A percentile compares a stretch with the other conserved stretches of the same genome.
Evolutionary conservation across 2,888 invertebrate species (phyloP).

Genomic region (Mayetiola destructor): DNA sequence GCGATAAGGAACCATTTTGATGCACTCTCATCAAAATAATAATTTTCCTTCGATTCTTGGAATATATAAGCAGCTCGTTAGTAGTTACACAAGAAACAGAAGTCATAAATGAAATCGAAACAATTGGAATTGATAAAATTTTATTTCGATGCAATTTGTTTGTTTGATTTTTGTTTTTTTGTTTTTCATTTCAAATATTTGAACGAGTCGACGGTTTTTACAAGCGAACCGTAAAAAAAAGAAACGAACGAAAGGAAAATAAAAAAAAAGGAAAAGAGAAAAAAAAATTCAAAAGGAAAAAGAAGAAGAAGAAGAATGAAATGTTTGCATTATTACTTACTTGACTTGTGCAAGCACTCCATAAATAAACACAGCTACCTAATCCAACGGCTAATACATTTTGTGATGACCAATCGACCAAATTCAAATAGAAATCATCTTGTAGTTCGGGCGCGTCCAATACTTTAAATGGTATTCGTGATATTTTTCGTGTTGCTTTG

Average conservation of each 20-base stretch:
- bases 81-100: too few relatives aligned
- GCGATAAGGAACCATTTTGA: too few relatives aligned
- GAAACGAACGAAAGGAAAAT: neutral
- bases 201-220: too few relatives aligned
- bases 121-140: too few relatives aligned
- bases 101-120: too few relatives aligned
- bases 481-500: constrained; percentile 96
- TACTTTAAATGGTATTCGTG: constrained; percentile 94
- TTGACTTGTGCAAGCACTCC: constrained; percentile 98
- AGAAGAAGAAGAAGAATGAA: neutral
- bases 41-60: too few relatives aligned
- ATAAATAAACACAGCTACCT: constrained; percentile 93
- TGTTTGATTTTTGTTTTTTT: too few relatives aligned
- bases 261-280: constrained; percentile 14
- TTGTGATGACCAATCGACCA: constrained; percentile 98
- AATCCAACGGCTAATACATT: constrained; percentile 96
- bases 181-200: too few relatives aligned
- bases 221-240: neutral
- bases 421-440: constrained; percentile 97
- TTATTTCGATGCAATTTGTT: too few relatives aligned
- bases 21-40: too few relatives aligned
- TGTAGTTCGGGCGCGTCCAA: constrained; percentile 92
- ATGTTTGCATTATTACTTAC: constrained; percentile 29
- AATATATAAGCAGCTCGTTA: too few relatives aligned
- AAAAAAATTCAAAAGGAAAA: constrained; percentile 4